phyloP scores from a whole-genome alignment of 2,113 vertebrate genomes.

The Danionella cerebrum region DNA sequence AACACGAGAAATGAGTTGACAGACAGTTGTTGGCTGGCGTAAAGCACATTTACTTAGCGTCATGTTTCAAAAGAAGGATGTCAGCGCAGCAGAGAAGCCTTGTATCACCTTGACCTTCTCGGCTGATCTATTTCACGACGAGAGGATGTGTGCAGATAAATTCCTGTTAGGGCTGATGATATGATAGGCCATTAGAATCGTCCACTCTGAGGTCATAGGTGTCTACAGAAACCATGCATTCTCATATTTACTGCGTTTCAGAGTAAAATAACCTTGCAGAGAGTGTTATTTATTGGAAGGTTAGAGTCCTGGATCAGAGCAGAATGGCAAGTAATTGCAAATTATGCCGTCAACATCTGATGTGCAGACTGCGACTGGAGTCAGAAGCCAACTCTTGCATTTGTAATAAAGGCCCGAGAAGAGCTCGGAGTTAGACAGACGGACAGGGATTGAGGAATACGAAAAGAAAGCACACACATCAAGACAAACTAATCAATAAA shows the following conservation, averaged over 20 bases:
- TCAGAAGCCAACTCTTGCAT: neutral
- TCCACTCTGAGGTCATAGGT: neutral
- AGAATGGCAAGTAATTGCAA: slow-evolving; percentile 3
- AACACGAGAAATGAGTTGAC: neutral
- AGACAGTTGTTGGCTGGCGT: neutral
- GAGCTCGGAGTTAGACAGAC: neutral
- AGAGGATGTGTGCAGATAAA: slow-evolving; percentile 3
- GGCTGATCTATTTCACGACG: slow-evolving; percentile 1
- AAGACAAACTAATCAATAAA: no score
- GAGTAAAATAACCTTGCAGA: slow-evolving; percentile 16
- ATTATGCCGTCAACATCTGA: slow-evolving; percentile 5
- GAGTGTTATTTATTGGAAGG: neutral
- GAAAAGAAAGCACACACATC: no score
- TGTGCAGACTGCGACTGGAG: neutral
- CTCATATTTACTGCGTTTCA: neutral
- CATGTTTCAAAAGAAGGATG: neutral
- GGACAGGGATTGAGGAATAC: no score
- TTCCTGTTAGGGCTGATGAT: neutral
- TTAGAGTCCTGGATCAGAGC: slow-evolving; percentile 9
- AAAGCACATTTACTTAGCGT: slow-evolving; percentile 6
- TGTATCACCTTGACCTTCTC: neutral
- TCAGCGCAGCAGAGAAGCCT: neutral
- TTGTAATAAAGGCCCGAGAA: neutral
- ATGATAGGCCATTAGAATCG: neutral
- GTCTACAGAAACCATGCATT: neutral